Evolutionary conservation across 2,113 vertebrate species (phyloP).

Genomic region (Indri indri): DNA sequence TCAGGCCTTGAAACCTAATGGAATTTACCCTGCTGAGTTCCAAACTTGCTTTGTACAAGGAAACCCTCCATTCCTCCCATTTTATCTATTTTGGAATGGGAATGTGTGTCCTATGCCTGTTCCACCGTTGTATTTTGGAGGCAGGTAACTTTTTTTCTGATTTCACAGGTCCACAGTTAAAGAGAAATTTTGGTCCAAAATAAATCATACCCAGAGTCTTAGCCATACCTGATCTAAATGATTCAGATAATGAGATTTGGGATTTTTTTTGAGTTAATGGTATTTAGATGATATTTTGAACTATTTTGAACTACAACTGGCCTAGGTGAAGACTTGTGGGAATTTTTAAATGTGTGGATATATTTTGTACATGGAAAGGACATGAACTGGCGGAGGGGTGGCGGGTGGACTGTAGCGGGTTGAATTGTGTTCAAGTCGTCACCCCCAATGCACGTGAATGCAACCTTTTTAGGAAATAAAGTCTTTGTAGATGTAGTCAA

Average conservation of each 20-base stretch:
- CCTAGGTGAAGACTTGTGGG: too few species aligned
- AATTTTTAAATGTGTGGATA: not conserved
- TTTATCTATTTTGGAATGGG: not conserved
- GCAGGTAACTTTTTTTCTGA: not conserved
- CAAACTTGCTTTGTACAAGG: not conserved
- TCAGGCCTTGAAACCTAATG: not conserved
- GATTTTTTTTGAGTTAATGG: not conserved
- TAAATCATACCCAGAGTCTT: not conserved
- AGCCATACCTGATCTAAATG: not conserved
- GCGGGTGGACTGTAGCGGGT: not conserved
- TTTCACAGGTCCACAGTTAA: not conserved
- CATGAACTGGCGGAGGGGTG: too few species aligned
- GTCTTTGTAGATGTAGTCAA: not conserved
- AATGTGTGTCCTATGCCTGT: not conserved
- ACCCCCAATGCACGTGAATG: not conserved
- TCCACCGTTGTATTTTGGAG: not conserved
- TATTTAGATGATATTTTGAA: not conserved
- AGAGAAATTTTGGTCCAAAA: not conserved
- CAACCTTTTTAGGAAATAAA: not conserved
- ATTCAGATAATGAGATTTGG: not conserved
- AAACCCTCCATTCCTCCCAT: not conserved
- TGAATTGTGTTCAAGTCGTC: not conserved
- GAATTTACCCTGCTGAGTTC: not conserved
- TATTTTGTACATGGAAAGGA: not conserved
- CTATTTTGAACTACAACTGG: not conserved